Evolutionary conservation across 2,113 vertebrate species (phyloP).

Genomic region (Columbina picui): DNA sequence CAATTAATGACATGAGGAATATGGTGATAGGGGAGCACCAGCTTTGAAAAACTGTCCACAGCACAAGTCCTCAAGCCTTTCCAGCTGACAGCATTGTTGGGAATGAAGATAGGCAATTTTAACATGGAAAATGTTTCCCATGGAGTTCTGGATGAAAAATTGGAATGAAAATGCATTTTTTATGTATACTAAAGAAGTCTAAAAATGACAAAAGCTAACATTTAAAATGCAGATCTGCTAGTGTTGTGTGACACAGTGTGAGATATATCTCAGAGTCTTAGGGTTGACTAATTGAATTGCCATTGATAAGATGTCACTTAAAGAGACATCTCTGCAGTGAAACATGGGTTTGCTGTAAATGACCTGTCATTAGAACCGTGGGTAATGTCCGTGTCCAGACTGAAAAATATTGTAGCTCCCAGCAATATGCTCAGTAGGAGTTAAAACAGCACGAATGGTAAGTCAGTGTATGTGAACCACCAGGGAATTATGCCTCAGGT

Average conservation of each 20-base stretch:
- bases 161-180: neutral
- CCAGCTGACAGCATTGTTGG: neutral
- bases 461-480: constrained; percentile 50
- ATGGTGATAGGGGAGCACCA: neutral
- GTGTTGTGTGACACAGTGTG: constrained; percentile 45
- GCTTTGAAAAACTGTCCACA: neutral
- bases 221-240: constrained; percentile 72
- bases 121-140: neutral
- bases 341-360: constrained; percentile 80
- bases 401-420: constrained; percentile 82
- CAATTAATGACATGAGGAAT: neutral
- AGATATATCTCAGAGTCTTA: constrained; percentile 64
- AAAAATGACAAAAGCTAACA: constrained; percentile 17
- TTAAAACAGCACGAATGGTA: constrained; percentile 59
- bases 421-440: constrained; percentile 77
- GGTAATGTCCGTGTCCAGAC: constrained; percentile 81
- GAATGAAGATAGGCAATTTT: neutral
- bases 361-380: constrained; percentile 80
- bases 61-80: neutral
- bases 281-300: constrained; percentile 89
- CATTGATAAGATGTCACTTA: constrained; percentile 84
- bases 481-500: constrained; percentile 78
- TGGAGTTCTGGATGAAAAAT: neutral
- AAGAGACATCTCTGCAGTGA: constrained; percentile 82
- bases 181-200: neutral